Evolutionary conservation across 2,888 invertebrate species (phyloP).

Genomic region (Xylocampa areola): DNA sequence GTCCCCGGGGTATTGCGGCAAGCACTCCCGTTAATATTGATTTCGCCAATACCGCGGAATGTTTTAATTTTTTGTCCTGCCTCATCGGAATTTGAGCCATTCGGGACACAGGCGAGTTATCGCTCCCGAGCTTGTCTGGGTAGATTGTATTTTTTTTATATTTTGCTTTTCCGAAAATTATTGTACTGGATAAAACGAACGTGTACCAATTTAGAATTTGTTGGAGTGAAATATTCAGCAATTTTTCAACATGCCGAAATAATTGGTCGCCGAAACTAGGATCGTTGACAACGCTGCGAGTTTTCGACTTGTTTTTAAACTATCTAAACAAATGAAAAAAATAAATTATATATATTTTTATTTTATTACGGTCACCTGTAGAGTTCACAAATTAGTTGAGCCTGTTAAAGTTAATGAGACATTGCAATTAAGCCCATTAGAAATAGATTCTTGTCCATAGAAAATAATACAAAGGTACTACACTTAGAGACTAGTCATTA

Average conservation of each 20-base stretch:
- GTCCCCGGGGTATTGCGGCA: conserved; percentile 55
- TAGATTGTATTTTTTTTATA: conserved; percentile 44
- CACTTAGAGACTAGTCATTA: too few relatives aligned
- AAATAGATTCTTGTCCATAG: too few relatives aligned
- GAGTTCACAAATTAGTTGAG: too few relatives aligned
- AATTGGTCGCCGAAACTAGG: conserved; percentile 31
- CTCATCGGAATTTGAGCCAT: conserved; percentile 53
- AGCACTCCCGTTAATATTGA: conserved; percentile 66
- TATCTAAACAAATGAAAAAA: background rate
- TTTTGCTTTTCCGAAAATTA: too few relatives aligned
- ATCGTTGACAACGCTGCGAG: conserved; percentile 5
- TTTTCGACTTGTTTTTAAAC: conserved; percentile 2
- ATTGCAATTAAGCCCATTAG: too few relatives aligned
- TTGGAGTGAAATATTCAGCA: conserved; percentile 27
- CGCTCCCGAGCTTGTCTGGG: conserved; percentile 33
- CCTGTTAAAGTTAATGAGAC: too few relatives aligned
- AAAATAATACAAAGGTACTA: too few relatives aligned
- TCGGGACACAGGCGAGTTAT: conserved; percentile 43
- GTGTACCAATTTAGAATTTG: conserved; percentile 27
- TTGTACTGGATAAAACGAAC: conserved; percentile 23
- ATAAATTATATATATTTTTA: background rate
- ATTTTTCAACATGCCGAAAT: conserved; percentile 24
- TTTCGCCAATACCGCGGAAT: conserved; percentile 62
- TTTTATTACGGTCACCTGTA: too few relatives aligned
- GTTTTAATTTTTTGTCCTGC: conserved; percentile 65